A percentile compares a stretch with the other conserved stretches of the same genome.
phyloP scores from a whole-genome alignment of 2,888 invertebrate genomes.

The Carpatolechia fugitivella region DNA sequence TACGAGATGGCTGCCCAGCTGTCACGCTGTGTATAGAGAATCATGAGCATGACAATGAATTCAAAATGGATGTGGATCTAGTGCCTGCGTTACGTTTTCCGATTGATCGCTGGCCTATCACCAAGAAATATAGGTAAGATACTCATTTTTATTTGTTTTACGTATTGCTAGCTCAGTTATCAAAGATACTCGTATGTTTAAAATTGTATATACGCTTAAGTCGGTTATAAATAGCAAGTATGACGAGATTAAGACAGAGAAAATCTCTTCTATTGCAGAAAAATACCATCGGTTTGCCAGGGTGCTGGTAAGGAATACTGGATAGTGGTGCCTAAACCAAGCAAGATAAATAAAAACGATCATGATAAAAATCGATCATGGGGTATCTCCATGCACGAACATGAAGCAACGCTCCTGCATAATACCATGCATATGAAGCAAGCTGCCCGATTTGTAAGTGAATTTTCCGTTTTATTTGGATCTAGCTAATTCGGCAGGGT shows the following conservation, averaged over 20 bases:
- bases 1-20: constrained; percentile 70
- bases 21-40: constrained; percentile 66
- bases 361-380: too few relatives aligned
- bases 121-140: constrained; percentile 26
- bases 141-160: constrained; percentile 16
- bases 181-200: too few relatives aligned
- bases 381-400: too few relatives aligned
- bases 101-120: constrained; percentile 58
- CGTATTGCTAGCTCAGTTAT: too few relatives aligned
- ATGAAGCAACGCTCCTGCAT: too few relatives aligned
- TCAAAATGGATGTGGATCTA: constrained; percentile 70
- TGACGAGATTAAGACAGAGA: too few relatives aligned
- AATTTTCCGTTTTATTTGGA: too few relatives aligned
- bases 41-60: constrained; percentile 27
- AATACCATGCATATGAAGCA: too few relatives aligned
- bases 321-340: constrained; percentile 72
- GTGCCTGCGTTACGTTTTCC: constrained; percentile 75
- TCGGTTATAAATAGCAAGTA: too few relatives aligned
- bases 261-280: background rate
- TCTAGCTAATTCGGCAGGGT: too few relatives aligned
- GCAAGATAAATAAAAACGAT: constrained; percentile 30
- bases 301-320: constrained; percentile 44
- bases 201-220: too few relatives aligned
- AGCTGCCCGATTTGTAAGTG: too few relatives aligned
- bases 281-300: background rate